Base-by-base conservation (phyloP, 2,888 invertebrate genomes). In the Helleia helle region DNA sequence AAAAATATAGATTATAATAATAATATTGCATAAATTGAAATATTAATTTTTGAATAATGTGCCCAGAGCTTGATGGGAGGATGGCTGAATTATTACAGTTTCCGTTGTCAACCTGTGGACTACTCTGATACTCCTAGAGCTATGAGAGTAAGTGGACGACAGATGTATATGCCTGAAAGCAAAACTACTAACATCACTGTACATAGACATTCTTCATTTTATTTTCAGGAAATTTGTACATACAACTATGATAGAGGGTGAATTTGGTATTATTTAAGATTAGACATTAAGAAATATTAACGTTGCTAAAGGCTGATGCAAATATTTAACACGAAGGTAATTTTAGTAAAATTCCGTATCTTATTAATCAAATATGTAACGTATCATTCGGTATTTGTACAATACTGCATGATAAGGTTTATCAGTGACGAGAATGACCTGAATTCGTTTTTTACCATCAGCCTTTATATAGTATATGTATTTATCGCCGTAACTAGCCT, bases 71-170 rank as follows among this genome's bases (percentile, higher is more conserved):
- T 93, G 87, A 91, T 92, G 91, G 92, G 93, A 66, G 95, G 95
- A 73, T 96, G 95, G 95, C 91, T 93, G 89, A 89, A 90, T 68
- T 90, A 93, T 69, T 96, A 96, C 90, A 94, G 91, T 81, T 90
- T 92, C 71, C 90, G 90, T 69, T 96, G 96, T 87, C 94, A 96
- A 86, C 95, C 95, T 47, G 95, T 96, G 76, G 95, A 96, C 87
- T 92, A 94, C 87, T 88, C 91, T 59, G 88, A 91, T 79, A 91
- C 89, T 76, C 89, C 92, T 50, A 88, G 90, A 67, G 93, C 95
- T 53, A 86, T 89, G 70, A 90, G 94, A 90, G 95, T 96, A 91
- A 93, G 93, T 84, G 70, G 29, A 30, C 9, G 29, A 54, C 55
- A 53, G 49, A 38, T 44, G 46, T 45, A 49, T 49, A 38, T 47